Evolutionary conservation across 1,140 invertebrate species (phyloP), one percentile per base, ranked within the genome.

Genomic region (Drosophila insularis): DNA sequence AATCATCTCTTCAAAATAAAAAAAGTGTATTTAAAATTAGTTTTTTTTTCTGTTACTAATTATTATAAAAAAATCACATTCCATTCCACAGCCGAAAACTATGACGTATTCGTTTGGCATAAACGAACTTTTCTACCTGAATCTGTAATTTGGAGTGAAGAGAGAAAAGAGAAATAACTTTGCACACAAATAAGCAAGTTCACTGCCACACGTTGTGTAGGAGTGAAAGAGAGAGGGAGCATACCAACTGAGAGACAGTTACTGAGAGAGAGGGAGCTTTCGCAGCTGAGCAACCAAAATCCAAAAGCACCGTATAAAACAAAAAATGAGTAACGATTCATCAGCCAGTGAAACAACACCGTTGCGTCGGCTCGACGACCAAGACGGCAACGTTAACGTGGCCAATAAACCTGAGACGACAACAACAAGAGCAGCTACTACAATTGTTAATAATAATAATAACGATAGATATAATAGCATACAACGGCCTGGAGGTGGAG

Each of bases 321-420:
- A 37, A 32, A 59, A 76, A 81, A 90, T 91, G 90, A 91, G 90
- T 82, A 91, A 86, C 90, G 78, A 89, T 78, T 79, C 74, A 53
- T 64, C 87, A 53, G 75, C 72, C 59, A 84, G 77, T 61, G 90
- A 91, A 64, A 82, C 84, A 78, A 91, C 90, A 90, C 87, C 84
- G 77, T 66, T 91, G 21, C 81, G 84, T 61, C 81, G 77, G 63
- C 79, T 84, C 8, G 81, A 81, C 17, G 84, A 82, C 19, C 67
- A 17, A 40, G 54, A 61, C 54, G 56, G 61, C 35, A 50, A 37
- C 54, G 43, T 69, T 71, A 89, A 81, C 89, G 80, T 89, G 89
- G 84, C 85, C 58, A 74, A 19, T 21, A 61, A 59, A 64, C 61
- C 23, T 4, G 23, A 27, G 71, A 32, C 56, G 74, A n/a, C 54